Base-by-base conservation (phyloP, 2,113 vertebrate genomes). In the Pampusana beccarii region DNA sequence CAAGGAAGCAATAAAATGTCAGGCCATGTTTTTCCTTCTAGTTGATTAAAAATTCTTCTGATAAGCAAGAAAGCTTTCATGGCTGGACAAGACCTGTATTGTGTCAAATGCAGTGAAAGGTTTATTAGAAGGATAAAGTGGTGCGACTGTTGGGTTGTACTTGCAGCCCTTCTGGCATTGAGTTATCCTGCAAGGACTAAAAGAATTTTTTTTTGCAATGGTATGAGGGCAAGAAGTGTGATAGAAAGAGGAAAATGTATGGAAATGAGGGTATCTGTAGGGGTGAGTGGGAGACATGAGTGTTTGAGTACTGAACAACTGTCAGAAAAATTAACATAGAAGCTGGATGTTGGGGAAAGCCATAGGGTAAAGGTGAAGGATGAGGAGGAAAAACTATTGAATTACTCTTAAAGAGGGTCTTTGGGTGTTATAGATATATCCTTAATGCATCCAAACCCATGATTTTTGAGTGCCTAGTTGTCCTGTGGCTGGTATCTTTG, bases 11-110 rank as follows among this genome's bases (percentile, higher is more conserved):
- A 96, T 96, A 87, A 82, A 97, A 88, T 65, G 79, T 89, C 79
- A 74, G 66, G 66, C 80, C 19, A 0, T 88, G 78, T 77, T 95
- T 94, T 94, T 23, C 29, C 74, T 90, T 91, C 72, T 51, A 57
- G 44, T 91, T 80, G 91, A 73, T 94, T 92, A 95, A 95, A 95
- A 96, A 62, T 94, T 91, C 44, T 93, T 56, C 85, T 91, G 60
- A 83, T 91, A 92, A 97, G 96, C 95, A 97, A 78, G 97, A 95
- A 89, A 60, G 77, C 91, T 95, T 97, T 95, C 74, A 69, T 79
- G 88, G 79, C 69, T 90, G 84, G 91, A 84, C 79, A 56, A 95
- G 96, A 86, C 82, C 93, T 95, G 93, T 77, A 40, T 97, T 19
- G 14, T 97, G 95, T 96, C 94, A 96, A 87, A 92, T 42, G 64